Evolutionary conservation across 2,797 vertebrate species (phyloP).

Genomic region (Tokudaia tokunoshimensis): DNA sequence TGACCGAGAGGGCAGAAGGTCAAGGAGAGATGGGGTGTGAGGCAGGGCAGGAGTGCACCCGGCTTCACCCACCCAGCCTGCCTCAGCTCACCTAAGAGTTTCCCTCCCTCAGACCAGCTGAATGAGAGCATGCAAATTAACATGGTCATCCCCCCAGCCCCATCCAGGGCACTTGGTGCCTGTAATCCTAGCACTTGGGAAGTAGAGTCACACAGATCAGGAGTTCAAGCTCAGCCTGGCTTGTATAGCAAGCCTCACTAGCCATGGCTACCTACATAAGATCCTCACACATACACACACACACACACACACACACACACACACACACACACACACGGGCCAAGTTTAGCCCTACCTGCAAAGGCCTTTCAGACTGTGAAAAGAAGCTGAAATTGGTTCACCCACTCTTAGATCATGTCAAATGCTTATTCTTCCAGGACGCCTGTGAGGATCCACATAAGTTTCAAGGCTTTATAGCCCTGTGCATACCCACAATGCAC

Average conservation of each 20-base stretch:
- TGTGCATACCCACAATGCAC: neutral
- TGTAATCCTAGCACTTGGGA: neutral
- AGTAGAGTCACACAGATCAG: neutral
- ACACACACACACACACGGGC: neutral
- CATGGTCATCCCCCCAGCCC: neutral
- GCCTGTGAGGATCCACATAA: neutral
- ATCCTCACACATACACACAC: no score
- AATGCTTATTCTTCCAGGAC: neutral
- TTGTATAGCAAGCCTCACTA: neutral
- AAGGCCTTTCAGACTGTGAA: neutral
- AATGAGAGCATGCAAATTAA: neutral
- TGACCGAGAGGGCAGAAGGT: rapidly evolving
- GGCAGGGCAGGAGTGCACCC: neutral
- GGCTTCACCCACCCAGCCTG: neutral
- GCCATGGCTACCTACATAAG: no score
- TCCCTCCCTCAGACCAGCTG: no score
- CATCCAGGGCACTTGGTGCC: no score
- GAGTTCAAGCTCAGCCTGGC: neutral
- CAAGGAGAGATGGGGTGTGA: no score
- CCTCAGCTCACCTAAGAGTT: neutral
- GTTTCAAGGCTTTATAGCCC: neutral
- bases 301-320: no score
- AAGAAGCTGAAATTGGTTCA: neutral
- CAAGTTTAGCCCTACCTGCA: neutral
- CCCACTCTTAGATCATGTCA: neutral